These are phyloP conservation scores for Cairina moschata DNA, from an alignment of 2,113 vertebrate species.

Conservation along the genomic window DNA sequence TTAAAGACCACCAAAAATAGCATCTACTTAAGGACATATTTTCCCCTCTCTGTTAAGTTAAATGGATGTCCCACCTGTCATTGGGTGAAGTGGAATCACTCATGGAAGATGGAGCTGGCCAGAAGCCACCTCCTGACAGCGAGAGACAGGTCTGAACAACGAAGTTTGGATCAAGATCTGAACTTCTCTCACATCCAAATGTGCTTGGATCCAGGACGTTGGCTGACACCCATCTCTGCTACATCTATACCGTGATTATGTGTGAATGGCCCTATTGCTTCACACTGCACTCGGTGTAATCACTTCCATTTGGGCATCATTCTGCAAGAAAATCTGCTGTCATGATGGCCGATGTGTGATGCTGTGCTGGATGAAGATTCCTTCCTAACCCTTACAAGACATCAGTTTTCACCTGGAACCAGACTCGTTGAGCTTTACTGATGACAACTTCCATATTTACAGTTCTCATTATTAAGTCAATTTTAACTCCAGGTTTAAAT, in stretches of 20 bases:
- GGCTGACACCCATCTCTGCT: slow-evolving; percentile 50
- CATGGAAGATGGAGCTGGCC: slow-evolving; percentile 21
- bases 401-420: slow-evolving; percentile 40
- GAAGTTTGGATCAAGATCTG: slow-evolving; percentile 58
- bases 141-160: slow-evolving; percentile 46
- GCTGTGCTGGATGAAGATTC: not conserved
- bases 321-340: slow-evolving; percentile 48
- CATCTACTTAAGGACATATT: not conserved
- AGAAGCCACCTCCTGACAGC: slow-evolving; percentile 34
- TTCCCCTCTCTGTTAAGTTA: not conserved
- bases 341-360: not conserved
- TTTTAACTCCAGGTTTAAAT: not conserved
- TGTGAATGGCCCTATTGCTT: slow-evolving; percentile 44
- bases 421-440: not conserved
- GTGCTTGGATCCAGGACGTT: slow-evolving; percentile 13
- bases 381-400: not conserved
- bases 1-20: slow-evolving; percentile 62
- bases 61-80: slow-evolving; percentile 45
- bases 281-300: not conserved
- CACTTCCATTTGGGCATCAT: slow-evolving; percentile 53
- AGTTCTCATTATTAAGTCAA: slow-evolving; percentile 6
- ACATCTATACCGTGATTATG: slow-evolving; percentile 49
- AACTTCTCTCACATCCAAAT: slow-evolving; percentile 35
- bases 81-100: slow-evolving; percentile 41
- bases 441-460: slow-evolving; percentile 42